Percentiles rank a stretch among this genome's conserved stretches.
These are phyloP conservation scores for Ophiodon elongatus DNA, from an alignment of 2,113 vertebrate species.

Conservation along the genomic window DNA sequence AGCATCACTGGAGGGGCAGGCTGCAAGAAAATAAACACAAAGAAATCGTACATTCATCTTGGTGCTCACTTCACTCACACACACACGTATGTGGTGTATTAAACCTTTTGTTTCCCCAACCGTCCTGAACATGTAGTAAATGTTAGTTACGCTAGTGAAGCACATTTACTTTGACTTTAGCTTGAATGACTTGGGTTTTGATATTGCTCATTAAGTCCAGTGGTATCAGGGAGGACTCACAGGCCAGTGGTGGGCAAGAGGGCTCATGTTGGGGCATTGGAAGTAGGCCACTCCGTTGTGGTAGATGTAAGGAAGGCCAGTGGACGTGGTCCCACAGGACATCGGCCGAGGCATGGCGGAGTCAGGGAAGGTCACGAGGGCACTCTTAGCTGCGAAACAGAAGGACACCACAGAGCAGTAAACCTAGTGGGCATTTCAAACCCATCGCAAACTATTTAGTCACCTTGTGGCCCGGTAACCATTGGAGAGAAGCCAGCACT, in stretches of 20 bases:
- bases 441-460: background rate
- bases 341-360: constrained; percentile 22
- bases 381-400: constrained; percentile 21
- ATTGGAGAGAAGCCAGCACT: background rate
- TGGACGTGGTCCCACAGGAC: constrained; percentile 83
- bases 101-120: background rate
- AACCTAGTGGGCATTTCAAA: background rate
- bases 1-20: constrained; percentile 61
- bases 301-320: constrained; percentile 89
- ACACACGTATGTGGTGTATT: background rate
- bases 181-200: background rate
- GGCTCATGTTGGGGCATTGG: constrained; percentile 82
- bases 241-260: constrained; percentile 84
- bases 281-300: constrained; percentile 93
- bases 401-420: background rate
- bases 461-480: background rate
- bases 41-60: background rate
- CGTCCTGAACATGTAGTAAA: too few relatives aligned
- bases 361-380: constrained; percentile 62
- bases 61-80: too few relatives aligned
- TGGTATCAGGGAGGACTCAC: constrained; percentile 77
- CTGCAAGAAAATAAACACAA: background rate
- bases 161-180: background rate
- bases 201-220: background rate
- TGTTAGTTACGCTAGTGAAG: background rate